A percentile compares a stretch with the other conserved stretches of the same genome.
These are phyloP conservation scores for Osmerus mordax DNA, from an alignment of 2,113 vertebrate species.

Conservation along the genomic window DNA sequence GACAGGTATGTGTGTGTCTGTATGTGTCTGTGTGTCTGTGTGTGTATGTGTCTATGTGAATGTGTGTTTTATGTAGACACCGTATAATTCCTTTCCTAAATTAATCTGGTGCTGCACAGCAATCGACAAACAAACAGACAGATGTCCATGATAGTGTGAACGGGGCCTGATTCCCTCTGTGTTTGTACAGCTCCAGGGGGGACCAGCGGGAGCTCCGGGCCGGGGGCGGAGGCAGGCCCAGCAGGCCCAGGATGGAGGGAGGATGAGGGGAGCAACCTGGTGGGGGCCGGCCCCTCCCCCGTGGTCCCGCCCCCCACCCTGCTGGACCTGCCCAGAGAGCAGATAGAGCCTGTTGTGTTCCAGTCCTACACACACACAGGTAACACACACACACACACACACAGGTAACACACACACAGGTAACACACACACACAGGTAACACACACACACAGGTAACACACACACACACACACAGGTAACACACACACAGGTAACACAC, in stretches of 20 bases:
- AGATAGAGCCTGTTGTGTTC: slow-evolving; percentile 53
- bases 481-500: too few relatives aligned
- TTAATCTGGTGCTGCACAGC: too few relatives aligned
- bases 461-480: background rate
- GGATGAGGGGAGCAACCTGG: slow-evolving; percentile 67
- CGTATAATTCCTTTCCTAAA: too few relatives aligned
- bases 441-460: background rate
- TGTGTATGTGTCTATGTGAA: background rate
- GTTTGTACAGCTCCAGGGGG: slow-evolving; percentile 28
- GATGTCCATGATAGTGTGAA: background rate
- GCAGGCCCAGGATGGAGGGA: slow-evolving; percentile 5
- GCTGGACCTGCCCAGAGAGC: slow-evolving; percentile 70
- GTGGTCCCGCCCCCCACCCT: slow-evolving; percentile 45
- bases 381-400: slow-evolving; percentile 26
- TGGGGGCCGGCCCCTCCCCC: slow-evolving; percentile 50
- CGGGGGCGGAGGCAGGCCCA: slow-evolving; percentile 6
- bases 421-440: slow-evolving; percentile 4
- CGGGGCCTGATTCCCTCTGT: background rate
- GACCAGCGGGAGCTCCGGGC: slow-evolving; percentile 19
- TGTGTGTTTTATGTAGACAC: background rate
- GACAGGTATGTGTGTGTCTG: slow-evolving; percentile 37
- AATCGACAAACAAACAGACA: background rate
- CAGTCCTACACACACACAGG: slow-evolving; percentile 66
- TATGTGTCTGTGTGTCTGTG: slow-evolving; percentile 9
- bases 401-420: too few relatives aligned